Base-by-base conservation (phyloP, 2,888 invertebrate genomes). In the Temnothorax unifasciatus region DNA sequence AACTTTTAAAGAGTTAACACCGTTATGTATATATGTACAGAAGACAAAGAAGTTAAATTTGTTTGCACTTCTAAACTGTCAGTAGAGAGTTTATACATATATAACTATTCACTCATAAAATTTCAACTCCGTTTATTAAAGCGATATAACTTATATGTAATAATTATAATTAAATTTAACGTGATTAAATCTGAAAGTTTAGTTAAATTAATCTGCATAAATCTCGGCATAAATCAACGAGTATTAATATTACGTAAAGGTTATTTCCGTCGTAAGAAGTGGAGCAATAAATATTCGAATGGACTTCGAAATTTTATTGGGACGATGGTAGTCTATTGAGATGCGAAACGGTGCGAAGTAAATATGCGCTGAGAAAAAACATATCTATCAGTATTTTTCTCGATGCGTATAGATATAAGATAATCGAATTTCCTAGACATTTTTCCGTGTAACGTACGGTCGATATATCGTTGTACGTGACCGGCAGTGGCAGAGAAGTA, bases 351-450 rank as follows among this genome's bases (percentile, higher is more conserved):
- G 6, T 13, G 6, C 4, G 13, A 34, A 11, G 34, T 66, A 57
- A 47, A 64, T 29, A 66, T 15, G 9, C 15, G 3, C 44, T 0
- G 3, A 15, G n/a, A 44, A 34, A 34, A 34, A 41, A 38, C 38
- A 3, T 29, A 15, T 54, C 15, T 21, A 63, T 6, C n/a, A 4
- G 5, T n/a, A 15, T 59, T 44, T 11, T 25, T 54, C 18, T 69
- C 2, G 21, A 11, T 3, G 3, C 9, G 4, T 29, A 29, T 3
- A 71, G 25, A 59, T 34, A 13, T 8, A 44, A 79, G 50, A 21
- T 38, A 52, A 66, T 76, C 8, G 8, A 25, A 18, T 38, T 52
- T 77, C 68, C 2, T 44, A n/a, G 21, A 21, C 52, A 77, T 52
- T 54, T 34, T 79, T 34, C 21, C 11, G 44, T 15, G 6, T 68